A percentile compares a stretch with the other conserved stretches of the same genome.
These are phyloP conservation scores for Xestia c-nigrum DNA, from an alignment of 2,888 invertebrate species.

Conservation along the genomic window DNA sequence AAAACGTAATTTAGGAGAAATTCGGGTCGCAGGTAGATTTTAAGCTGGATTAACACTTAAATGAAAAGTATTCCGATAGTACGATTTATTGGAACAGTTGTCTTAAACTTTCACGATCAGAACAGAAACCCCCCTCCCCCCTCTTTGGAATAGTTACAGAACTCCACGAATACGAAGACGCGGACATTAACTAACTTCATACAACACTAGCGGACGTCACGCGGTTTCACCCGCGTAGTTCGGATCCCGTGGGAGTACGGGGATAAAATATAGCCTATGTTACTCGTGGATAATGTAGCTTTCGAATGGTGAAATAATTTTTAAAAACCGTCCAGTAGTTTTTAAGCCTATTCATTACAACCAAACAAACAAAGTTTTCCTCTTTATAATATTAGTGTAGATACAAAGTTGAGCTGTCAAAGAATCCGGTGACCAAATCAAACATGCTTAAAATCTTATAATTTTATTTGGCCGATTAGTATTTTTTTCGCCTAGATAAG, in stretches of 20 bases:
- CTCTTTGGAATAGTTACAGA: neutral
- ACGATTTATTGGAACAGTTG: neutral
- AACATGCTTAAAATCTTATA: constrained; percentile 15
- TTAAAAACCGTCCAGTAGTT: too few relatives aligned
- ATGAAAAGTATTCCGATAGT: neutral
- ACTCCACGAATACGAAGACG: neutral
- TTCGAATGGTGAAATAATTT: too few relatives aligned
- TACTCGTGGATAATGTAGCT: too few relatives aligned
- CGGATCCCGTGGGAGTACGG: too few relatives aligned
- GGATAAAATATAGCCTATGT: too few relatives aligned
- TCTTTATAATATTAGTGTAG: too few relatives aligned
- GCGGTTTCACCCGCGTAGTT: too few relatives aligned
- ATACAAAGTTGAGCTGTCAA: neutral
- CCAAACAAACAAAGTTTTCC: too few relatives aligned
- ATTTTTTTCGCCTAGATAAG: constrained; percentile 6
- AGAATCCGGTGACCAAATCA: constrained; percentile 1
- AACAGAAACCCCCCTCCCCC: too few relatives aligned
- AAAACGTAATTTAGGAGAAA: neutral
- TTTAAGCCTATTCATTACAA: too few relatives aligned
- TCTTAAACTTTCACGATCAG: too few relatives aligned
- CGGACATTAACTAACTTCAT: neutral
- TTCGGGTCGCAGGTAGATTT: neutral
- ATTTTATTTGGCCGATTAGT: constrained; percentile 29
- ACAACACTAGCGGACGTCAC: too few relatives aligned
- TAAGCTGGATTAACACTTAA: neutral